These are phyloP conservation scores for Sinopyrophorus schimmeli DNA, from an alignment of 2,888 invertebrate genomes.

Conservation along the genomic window DNA sequence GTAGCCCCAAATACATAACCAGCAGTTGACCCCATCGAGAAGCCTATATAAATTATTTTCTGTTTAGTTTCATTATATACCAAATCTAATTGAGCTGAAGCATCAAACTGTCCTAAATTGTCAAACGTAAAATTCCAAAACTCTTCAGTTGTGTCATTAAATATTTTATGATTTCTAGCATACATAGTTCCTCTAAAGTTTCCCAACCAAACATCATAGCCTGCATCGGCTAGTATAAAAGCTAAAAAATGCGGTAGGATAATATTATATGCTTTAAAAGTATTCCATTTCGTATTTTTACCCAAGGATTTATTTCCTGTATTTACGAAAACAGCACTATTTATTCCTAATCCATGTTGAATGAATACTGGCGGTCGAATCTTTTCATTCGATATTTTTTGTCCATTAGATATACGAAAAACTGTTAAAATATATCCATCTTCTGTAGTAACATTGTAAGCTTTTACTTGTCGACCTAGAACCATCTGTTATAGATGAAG, in stretches of 20 bases:
- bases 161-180: slow-evolving; percentile 45
- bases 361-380: slow-evolving; percentile 15
- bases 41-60: slow-evolving; percentile 59
- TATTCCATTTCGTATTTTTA: background rate
- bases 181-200: slow-evolving; percentile 53
- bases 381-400: background rate
- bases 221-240: slow-evolving; percentile 57
- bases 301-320: slow-evolving; percentile 24
- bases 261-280: background rate
- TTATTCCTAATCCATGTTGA: slow-evolving; percentile 23
- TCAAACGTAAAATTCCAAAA: slow-evolving; percentile 57
- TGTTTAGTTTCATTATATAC: slow-evolving; percentile 54
- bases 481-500: slow-evolving; percentile 53
- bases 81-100: slow-evolving; percentile 61
- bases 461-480: slow-evolving; percentile 8
- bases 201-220: slow-evolving; percentile 61
- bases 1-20: slow-evolving; percentile 62
- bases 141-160: slow-evolving; percentile 44
- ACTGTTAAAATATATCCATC: slow-evolving; percentile 27
- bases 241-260: too few species aligned
- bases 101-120: slow-evolving; percentile 63
- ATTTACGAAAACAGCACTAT: slow-evolving; percentile 23
- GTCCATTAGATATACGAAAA: slow-evolving; percentile 17
- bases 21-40: slow-evolving; percentile 63
- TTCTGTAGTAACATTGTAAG: slow-evolving; percentile 20